Evolutionary conservation across 2,888 invertebrate species (phyloP).

Genomic region (Antitype chi): DNA sequence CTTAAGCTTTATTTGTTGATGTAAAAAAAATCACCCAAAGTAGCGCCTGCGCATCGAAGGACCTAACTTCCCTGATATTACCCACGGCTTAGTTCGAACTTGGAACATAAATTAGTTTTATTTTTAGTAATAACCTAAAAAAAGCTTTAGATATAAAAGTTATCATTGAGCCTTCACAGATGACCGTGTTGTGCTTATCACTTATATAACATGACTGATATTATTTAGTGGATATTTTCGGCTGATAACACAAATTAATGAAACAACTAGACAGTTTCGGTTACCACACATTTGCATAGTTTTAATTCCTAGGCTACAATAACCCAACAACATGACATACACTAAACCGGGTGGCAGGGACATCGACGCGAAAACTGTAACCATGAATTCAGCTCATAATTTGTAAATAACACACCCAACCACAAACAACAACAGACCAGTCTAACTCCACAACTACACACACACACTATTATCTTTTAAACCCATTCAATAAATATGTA

Average conservation of each 20-base stretch:
- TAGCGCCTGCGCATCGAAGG: neutral
- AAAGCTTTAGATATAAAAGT: neutral
- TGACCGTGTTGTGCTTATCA: constrained; percentile 32
- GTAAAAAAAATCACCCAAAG: too few species aligned
- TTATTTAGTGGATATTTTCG: constrained; percentile 4
- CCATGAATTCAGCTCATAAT: too few species aligned
- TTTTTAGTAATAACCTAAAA: neutral
- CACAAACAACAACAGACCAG: too few species aligned
- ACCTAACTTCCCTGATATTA: neutral
- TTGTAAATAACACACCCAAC: too few species aligned
- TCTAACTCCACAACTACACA: too few species aligned
- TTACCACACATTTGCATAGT: constrained; percentile 2
- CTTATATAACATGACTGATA: constrained; percentile 5
- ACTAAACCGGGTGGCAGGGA: neutral
- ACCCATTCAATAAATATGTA: too few species aligned
- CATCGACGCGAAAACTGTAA: too few species aligned
- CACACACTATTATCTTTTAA: too few species aligned
- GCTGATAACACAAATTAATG: constrained; percentile 28
- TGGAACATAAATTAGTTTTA: neutral
- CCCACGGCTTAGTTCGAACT: too few species aligned
- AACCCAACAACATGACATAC: neutral
- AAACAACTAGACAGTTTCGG: constrained; percentile 7
- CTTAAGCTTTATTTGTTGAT: too few species aligned
- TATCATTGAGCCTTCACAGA: neutral
- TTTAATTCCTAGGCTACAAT: neutral